These are phyloP conservation scores for Danaus melanippus DNA, from an alignment of 1,140 invertebrate species.

Conservation along the genomic window DNA sequence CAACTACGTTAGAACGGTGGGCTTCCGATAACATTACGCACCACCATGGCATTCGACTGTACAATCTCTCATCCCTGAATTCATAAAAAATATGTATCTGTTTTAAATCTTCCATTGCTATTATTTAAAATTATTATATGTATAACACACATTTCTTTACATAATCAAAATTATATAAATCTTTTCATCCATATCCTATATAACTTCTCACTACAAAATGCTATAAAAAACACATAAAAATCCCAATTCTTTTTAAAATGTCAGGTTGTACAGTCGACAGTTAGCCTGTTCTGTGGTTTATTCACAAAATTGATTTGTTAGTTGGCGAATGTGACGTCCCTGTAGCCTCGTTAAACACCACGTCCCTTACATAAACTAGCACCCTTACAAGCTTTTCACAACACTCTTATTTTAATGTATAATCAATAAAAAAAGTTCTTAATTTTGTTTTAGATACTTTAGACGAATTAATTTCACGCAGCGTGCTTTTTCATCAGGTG, in stretches of 20 bases:
- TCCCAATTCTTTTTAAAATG: not conserved
- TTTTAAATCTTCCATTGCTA: not conserved
- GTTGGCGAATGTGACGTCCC: constrained; percentile 66
- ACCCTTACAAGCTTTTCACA: constrained; percentile 51
- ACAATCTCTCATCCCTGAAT: constrained; percentile 41
- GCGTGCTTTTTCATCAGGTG: not conserved
- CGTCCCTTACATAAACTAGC: constrained; percentile 40
- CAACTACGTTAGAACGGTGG: constrained; percentile 90
- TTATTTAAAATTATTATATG: constrained; percentile 1
- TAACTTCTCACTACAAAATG: too few relatives aligned
- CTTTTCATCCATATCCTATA: too few relatives aligned
- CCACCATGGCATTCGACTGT: constrained; percentile 52
- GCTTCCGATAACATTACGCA: constrained; percentile 55
- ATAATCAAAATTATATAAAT: too few relatives aligned
- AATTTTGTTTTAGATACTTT: not conserved
- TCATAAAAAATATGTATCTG: not conserved
- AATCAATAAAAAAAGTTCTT: constrained; percentile 6
- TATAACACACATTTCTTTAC: not conserved
- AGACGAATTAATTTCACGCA: not conserved
- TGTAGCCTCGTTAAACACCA: constrained; percentile 56
- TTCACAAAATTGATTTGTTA: constrained; percentile 60
- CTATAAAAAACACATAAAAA: too few relatives aligned
- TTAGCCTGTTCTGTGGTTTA: constrained; percentile 37
- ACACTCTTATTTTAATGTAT: constrained; percentile 46
- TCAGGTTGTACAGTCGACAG: constrained; percentile 58